Conservation (phyloP, 2,113 vertebrate species). For the Erinaceus europaeus region DNA sequence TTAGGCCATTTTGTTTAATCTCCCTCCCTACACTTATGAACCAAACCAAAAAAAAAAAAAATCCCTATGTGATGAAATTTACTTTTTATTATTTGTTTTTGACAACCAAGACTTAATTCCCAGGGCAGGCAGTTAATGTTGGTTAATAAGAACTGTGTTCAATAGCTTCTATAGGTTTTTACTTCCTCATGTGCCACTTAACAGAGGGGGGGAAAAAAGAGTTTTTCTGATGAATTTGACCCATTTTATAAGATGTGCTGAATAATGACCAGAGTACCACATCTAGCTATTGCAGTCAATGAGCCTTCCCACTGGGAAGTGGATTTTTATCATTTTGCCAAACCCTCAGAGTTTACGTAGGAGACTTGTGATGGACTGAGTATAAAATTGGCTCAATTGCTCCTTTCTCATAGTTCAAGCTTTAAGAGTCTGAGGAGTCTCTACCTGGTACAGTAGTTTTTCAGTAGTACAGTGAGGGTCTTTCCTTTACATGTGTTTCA, state of each 20-base stretch:
- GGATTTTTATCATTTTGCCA: constrained; percentile 43
- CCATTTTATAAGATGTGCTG: constrained; percentile 7
- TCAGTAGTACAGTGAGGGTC: no score
- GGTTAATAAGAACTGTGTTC: constrained; percentile 56
- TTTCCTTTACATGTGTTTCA: background rate
- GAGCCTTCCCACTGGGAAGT: background rate
- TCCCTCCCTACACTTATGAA: constrained; percentile 56
- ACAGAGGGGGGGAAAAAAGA: constrained; percentile 33
- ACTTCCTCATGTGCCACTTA: constrained; percentile 13
- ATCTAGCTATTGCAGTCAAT: constrained; percentile 23
- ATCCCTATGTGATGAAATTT: constrained; percentile 68
- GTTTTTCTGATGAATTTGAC: constrained; percentile 27
- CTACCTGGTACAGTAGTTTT: background rate
- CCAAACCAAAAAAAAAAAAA: constrained; percentile 46
- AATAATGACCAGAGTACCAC: constrained; percentile 33
- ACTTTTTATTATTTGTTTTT: constrained; percentile 70
- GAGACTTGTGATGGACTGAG: background rate
- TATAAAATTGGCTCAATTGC: background rate
- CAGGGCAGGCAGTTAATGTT: constrained; percentile 54
- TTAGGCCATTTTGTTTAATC: constrained; percentile 63
- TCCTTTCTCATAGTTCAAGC: background rate
- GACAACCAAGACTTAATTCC: constrained; percentile 44
- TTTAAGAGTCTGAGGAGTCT: constrained; percentile 12
- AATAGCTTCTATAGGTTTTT: constrained; percentile 45
- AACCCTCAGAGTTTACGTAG: constrained; percentile 17